Percentiles rank a stretch among this genome's conserved stretches.
Evolutionary conservation across 1,140 invertebrate genomes (phyloP).

Genomic region (Pachypeltis micranthus): DNA sequence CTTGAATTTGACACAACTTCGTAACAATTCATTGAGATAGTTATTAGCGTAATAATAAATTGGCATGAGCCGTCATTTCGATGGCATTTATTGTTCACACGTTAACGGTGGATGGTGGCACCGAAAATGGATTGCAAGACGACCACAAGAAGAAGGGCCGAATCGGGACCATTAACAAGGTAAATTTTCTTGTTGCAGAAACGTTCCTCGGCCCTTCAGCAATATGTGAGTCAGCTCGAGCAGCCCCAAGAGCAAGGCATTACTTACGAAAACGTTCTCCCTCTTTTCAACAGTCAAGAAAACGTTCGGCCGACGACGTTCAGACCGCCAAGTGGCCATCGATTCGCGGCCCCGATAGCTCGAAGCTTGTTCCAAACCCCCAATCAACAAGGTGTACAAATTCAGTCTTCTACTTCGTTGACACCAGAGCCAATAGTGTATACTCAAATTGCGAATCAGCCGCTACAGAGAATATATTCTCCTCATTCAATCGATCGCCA

Average conservation of each 20-base stretch:
- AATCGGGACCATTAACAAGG: conserved; percentile 11
- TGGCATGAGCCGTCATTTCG: neutral
- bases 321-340: conserved; percentile 18
- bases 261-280: conserved; percentile 18
- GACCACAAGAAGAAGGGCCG: neutral
- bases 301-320: conserved; percentile 26
- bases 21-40: too few relatives aligned
- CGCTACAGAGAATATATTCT: conserved; percentile 5
- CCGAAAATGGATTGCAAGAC: neutral
- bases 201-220: conserved; percentile 25
- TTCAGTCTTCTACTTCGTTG: neutral
- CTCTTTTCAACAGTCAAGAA: conserved; percentile 20
- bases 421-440: neutral
- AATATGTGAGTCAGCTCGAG: neutral
- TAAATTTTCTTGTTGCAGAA: conserved; percentile 28
- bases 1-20: too few relatives aligned
- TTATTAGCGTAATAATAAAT: too few relatives aligned
- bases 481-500: neutral
- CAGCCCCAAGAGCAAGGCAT: conserved; percentile 20
- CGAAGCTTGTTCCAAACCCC: neutral
- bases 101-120: conserved; percentile 1
- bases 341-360: neutral
- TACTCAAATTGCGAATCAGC: conserved; percentile 5
- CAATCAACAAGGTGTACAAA: conserved; percentile 1
- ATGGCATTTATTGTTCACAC: neutral